Base-by-base conservation (phyloP, 2,888 invertebrate genomes). In the Ypsolopha scabrella region DNA sequence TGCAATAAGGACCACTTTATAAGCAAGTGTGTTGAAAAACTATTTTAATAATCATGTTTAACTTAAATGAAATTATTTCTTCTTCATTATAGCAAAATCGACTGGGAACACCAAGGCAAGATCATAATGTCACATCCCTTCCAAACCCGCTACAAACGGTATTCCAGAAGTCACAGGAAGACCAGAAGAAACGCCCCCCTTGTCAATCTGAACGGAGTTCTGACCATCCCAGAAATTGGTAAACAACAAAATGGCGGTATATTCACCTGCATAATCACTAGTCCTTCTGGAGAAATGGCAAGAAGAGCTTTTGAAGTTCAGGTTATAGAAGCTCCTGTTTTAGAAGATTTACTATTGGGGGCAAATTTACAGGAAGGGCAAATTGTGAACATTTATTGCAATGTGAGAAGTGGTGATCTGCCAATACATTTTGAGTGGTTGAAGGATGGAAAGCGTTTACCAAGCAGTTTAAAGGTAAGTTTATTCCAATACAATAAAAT, bases 351-450 rank as follows among this genome's bases (percentile, higher is more conserved):
- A 65, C 87, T 90, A 37, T 91, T 96, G 61, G 94, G 95, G 0
- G 90, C 90, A 51, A 93, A 93, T 68, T 87, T 94, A 0, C 93
- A 94, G 73, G 92, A 96, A 81, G 93, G 94, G 46, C 92, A 95
- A 69, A 88, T 95, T 60, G 93, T 93, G 35, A 92, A 95, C 72
- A 93, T 95, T 48, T 93, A 95, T 48, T 94, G 94, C 68, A 92
- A 92, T 60, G 90, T 94, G 1, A 90, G 91, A 46, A 87, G 90
- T 50, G 92, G 92, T 8, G 92, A 92, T 68, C 77, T 91, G 77
- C 92, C 92, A 44, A 90, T 92, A 61, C 90, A 90, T 75, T 91
- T 92, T 65, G 88, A 90, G 55, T 92, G 92, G 92, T 75, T 90
- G 61, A 92, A 92, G 63, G 91, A 92, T 68, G 90, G 89, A 46